Evolutionary conservation across 2,113 vertebrate species (phyloP), one percentile per base, ranked within the genome.

Genomic region (Etheostoma cragini): DNA sequence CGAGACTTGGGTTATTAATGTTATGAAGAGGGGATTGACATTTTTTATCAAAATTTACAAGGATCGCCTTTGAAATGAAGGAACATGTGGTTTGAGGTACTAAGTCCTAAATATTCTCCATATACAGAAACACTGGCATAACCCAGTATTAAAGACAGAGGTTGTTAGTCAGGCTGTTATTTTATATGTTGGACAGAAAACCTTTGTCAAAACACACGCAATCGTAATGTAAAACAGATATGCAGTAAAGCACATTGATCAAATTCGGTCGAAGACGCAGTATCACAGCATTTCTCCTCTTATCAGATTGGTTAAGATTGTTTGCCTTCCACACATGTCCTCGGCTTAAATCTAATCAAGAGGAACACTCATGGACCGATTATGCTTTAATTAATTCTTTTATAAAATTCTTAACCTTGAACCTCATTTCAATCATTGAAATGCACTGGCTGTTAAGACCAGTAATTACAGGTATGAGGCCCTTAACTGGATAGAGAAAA

Each of bases 381-480:
- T 78, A 72, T 80, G 69, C 84, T 85, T 35, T 47, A 81, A 88
- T 89, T 73, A 87, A 84, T 83, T 57, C 45, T 54, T 82, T 54
- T 82, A 85, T 80, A 66, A 80, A 80, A 86, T 88, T 65, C 70
- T 87, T 80, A 63, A 76, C 80, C 81, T 88, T 87, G 86, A 83
- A 82, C 79, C 63, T 52, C 68, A 89, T 87, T 88, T 79, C 66
- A 79, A 88, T 68, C 86, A 85, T 83, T 89, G 86, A 85, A 77
- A 90, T 90, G 82, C 87, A 67, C 50, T 38, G 30, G 57, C 54
- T 64, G 66, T 82, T 71, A 77, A 61, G 65, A 45, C 68, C 74
- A 74, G 72, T 83, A 77, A 89, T 91, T 88, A 82, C 21, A 42
- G 38, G 38, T 42, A 11, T 42, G 16, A 82, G 62, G 60, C 81